Evolutionary conservation across 2,113 vertebrate species (phyloP), one percentile per base, ranked within the genome.

Genomic region (Toxotes jaculatrix): DNA sequence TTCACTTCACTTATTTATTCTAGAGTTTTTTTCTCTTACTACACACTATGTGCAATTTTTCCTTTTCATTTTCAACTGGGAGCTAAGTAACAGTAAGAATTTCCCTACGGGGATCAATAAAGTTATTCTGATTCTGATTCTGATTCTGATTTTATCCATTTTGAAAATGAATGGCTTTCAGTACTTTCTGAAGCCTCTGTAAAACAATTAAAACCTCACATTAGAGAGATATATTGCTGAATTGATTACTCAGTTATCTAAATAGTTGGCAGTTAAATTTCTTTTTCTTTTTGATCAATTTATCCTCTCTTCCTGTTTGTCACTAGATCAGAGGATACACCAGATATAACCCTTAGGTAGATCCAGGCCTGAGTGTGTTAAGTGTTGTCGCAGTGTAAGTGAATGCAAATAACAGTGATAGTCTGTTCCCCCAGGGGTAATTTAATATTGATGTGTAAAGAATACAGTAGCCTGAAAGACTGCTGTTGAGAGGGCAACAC

Each of bases 391-490:
- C 40, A 40, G 42, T 73, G n/a, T 71, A 60, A 74, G 38, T 79
- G 70, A 84, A 75, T 60, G 64, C 66, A 68, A 43, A 67, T 80
- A 78, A 83, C 45, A 59, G 34, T 73, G n/a, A 23, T 67, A 8
- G 49, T 75, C n/a, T 47, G 31, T 60, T 82, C 63, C 45, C 74
- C 40, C 2, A n/a, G 53, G 40, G 32, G 12, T 23, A 42, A 80
- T 86, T 82, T 79, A 74, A 87, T 85, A 73, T 86, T 83, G 63
- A 85, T 77, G 75, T 71, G 13, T 66, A 56, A 82, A 79, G 62
- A 77, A 80, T 60, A 62, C 79, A 77, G 21, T 59, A 55, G 79
- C 64, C 61, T 55, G 17, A 51, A 67, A 79, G 70, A 49, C 73
- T 81, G 65, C 62, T 74, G 42, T 47, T 69, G 59, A 82, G 59